phyloP scores from a whole-genome alignment of 2,113 vertebrate species.

The Petrocephalus microphthalmus region DNA sequence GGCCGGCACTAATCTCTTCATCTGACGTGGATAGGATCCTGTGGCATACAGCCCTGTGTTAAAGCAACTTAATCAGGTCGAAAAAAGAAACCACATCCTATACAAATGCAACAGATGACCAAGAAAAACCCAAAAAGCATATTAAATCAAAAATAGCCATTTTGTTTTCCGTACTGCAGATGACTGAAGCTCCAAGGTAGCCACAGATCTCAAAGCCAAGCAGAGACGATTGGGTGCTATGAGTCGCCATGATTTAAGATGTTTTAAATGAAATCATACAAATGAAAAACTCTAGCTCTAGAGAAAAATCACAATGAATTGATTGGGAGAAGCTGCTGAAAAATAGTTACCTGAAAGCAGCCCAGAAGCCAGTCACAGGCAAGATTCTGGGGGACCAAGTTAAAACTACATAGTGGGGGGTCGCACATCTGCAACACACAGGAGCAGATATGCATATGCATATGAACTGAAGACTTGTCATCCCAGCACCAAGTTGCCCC shows the following conservation, averaged over 20 bases:
- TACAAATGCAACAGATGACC: not conserved
- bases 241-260: conserved; percentile 42
- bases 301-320: conserved; percentile 13
- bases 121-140: not conserved
- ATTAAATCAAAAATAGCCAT: not conserved
- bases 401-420: conserved; percentile 39
- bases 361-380: conserved; percentile 68
- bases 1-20: not conserved
- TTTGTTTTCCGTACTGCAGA: not conserved
- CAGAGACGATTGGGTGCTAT: not conserved
- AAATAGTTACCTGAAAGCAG: conserved; percentile 67
- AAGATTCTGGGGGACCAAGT: conserved; percentile 47
- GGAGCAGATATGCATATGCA: conserved; percentile 21
- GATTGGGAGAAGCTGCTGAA: conserved; percentile 23
- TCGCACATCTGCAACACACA: conserved; percentile 41
- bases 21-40: not conserved
- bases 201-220: conserved; percentile 1
- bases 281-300: conserved; percentile 17
- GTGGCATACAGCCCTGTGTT: not conserved
- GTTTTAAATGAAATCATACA: conserved; percentile 23
- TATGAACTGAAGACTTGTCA: not conserved
- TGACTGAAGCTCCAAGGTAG: not conserved
- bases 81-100: not conserved
- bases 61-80: not conserved
- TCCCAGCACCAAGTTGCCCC: not conserved